Percentiles rank a stretch among this genome's conserved stretches.
phyloP scores from a whole-genome alignment of 2,113 vertebrate genomes.

The Apodemus speciosus region DNA sequence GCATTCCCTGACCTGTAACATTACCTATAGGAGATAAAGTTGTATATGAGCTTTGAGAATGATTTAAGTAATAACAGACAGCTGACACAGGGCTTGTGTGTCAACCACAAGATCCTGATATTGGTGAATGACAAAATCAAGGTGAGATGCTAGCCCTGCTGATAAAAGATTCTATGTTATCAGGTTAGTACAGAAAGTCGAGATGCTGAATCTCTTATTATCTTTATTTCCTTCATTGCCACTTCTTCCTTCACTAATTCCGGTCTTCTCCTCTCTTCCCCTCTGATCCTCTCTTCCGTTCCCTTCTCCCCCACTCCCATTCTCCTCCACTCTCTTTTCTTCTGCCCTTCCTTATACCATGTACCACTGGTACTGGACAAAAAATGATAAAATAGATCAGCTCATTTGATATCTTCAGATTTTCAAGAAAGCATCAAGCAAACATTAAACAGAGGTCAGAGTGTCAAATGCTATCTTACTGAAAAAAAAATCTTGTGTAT shows the following conservation, averaged over 20 bases:
- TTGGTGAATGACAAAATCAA: background rate
- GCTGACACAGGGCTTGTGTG: background rate
- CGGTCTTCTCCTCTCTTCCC: background rate
- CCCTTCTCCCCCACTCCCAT: background rate
- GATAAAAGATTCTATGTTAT: background rate
- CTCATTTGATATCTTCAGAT: background rate
- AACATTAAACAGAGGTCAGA: background rate
- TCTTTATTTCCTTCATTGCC: background rate
- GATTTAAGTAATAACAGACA: background rate
- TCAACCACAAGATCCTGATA: background rate
- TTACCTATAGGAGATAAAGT: background rate
- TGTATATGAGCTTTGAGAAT: background rate
- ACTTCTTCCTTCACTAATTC: background rate
- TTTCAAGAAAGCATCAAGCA: slow-evolving; percentile 1
- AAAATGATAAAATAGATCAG: background rate
- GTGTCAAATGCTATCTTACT: background rate
- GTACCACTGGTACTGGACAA: background rate
- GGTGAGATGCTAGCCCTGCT: background rate
- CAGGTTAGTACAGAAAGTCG: background rate
- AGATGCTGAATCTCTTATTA: background rate
- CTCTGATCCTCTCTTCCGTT: background rate
- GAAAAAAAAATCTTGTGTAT: background rate
- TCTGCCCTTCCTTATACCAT: background rate
- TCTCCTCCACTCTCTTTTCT: background rate
- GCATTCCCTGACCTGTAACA: background rate